These are phyloP conservation scores for Hippocampus abdominalis DNA, from an alignment of 2,113 vertebrate species.

Conservation along the genomic window DNA sequence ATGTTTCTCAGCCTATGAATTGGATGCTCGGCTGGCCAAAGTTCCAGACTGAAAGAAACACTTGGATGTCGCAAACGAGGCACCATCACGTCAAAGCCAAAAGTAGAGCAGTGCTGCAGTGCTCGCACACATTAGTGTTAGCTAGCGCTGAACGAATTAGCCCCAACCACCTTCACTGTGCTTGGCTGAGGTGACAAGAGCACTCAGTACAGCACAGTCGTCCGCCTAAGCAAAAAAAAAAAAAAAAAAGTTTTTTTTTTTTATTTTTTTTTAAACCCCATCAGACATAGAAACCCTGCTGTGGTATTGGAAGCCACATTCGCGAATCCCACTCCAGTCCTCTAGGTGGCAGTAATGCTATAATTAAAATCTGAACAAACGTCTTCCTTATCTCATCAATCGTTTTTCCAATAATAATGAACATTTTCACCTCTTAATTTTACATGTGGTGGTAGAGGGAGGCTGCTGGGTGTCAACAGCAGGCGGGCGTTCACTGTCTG, in stretches of 20 bases:
- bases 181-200: neutral
- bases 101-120: too few species aligned
- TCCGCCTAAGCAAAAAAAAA: neutral
- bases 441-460: neutral
- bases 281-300: neutral
- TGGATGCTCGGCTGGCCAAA: neutral
- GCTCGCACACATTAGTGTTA: too few species aligned
- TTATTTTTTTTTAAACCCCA: too few species aligned
- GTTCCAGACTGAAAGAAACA: neutral
- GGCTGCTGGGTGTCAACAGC: conserved; percentile 13
- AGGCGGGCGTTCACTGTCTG: conserved; percentile 24
- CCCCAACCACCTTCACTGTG: neutral
- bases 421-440: neutral
- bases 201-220: too few species aligned
- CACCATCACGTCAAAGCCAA: neutral
- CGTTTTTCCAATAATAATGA: neutral
- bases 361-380: neutral
- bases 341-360: neutral
- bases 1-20: too few species aligned
- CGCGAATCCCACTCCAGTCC: neutral
- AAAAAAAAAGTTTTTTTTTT: too few species aligned
- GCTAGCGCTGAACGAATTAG: too few species aligned
- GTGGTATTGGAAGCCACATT: neutral
- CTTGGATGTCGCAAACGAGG: neutral
- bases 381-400: neutral